A percentile compares a stretch with the other conserved stretches of the same genome.
Evolutionary conservation across 2,888 invertebrate species (phyloP).

Genomic region (Cosmorhoe ocellata): DNA sequence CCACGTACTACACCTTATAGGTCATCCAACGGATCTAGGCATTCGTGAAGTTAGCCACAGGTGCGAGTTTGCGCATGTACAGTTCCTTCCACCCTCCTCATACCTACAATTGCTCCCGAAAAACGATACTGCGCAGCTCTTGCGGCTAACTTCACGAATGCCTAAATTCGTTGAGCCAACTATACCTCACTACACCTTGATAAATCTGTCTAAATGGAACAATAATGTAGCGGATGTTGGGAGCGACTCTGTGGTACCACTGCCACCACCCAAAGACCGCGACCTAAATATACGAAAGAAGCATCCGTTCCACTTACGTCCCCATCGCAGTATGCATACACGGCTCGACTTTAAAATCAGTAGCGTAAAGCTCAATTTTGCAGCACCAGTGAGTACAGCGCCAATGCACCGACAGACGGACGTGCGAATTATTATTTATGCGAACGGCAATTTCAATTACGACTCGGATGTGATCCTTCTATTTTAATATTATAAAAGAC

Average conservation of each 20-base stretch:
- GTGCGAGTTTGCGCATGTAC: too few relatives aligned
- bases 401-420: slow-evolving; percentile 8
- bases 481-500: too few relatives aligned
- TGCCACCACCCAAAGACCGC: slow-evolving; percentile 4
- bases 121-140: too few relatives aligned
- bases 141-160: too few relatives aligned
- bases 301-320: slow-evolving; percentile 14
- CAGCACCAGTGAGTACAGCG: neutral
- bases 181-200: too few relatives aligned
- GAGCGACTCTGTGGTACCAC: neutral
- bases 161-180: too few relatives aligned
- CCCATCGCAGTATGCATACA: neutral
- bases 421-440: slow-evolving; percentile 7
- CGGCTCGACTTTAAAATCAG: neutral
- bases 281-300: slow-evolving; percentile 8
- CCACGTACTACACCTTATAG: neutral
- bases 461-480: slow-evolving; percentile 3
- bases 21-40: too few relatives aligned
- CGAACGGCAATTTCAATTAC: slow-evolving; percentile 13
- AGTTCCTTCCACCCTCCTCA: too few relatives aligned
- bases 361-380: neutral
- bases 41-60: too few relatives aligned
- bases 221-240: too few relatives aligned
- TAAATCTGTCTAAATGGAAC: too few relatives aligned
- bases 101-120: too few relatives aligned